Evolutionary conservation across 2,113 vertebrate genomes (phyloP), one percentile per base, ranked within the genome.

Genomic region (Hemiscyllium ocellatum): DNA sequence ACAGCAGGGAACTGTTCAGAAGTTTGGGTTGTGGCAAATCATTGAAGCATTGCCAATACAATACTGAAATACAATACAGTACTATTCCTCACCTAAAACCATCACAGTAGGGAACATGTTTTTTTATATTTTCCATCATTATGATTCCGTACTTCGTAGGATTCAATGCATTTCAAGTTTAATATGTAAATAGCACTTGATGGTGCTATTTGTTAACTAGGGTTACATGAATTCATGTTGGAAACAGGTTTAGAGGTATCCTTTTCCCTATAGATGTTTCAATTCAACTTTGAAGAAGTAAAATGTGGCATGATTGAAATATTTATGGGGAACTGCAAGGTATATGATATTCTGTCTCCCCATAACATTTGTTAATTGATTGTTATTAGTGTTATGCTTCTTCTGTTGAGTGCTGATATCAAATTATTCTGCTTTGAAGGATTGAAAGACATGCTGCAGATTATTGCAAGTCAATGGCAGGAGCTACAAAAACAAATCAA

Each of bases 401-500:
- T 72, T 47, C 24, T 72, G 42, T 47, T 72, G 69, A 50, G 66
- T 95, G 94, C 94, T 95, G 68, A 76, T 52, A 33, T 72, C 94
- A 52, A 15, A 13, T 52, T 95, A 69, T 17, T 95, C 13, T 68
- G 80, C 76, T 96, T 66, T 96, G 66, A 98, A 99, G 99, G 98
- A 96, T 98, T 99, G 96, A 98, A 98, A 98, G 99, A 99, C 97
- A 99, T 98, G 98, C 98, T 99, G 97, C 98, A 98, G 96, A 99
- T 99, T 98, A 98, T 99, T 96, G 97, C 97, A 86, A 98, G 98
- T 97, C 99, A 99, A 96, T 99, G 99, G 99, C 98, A 98, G 96
- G 98, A 99, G 97, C 98, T 99, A 96, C 99, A 99, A 98, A 98
- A 98, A 96, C 99, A 99, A 98, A 99, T 99, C 97, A 98, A 98